Evolutionary conservation across 2,113 vertebrate genomes (phyloP).

Genomic region (Triplophysa siluroides): DNA sequence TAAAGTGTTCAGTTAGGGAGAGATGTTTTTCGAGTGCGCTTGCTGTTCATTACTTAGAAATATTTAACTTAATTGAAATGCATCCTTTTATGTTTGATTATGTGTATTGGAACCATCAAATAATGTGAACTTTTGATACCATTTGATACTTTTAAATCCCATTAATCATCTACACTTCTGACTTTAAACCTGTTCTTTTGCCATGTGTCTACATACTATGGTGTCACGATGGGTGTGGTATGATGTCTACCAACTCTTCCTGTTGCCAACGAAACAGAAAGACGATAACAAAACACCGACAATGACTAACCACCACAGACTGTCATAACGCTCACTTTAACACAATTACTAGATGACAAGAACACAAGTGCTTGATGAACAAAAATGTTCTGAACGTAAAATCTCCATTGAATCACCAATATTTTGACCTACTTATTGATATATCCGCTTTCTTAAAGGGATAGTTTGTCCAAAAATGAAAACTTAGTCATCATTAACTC

Average conservation of each 20-base stretch:
- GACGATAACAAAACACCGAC: slow-evolving; percentile 8
- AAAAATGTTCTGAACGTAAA: slow-evolving; percentile 9
- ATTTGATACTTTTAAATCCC: too few relatives aligned
- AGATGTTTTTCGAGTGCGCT: too few relatives aligned
- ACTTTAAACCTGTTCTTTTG: slow-evolving; percentile 23
- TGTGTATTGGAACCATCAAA: too few relatives aligned
- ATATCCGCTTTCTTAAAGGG: not conserved
- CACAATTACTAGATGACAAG: not conserved
- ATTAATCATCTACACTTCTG: not conserved
- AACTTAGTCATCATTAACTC: too few relatives aligned
- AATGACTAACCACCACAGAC: slow-evolving; percentile 2
- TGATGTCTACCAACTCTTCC: slow-evolving; percentile 29
- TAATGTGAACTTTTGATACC: too few relatives aligned
- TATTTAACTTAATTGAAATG: too few relatives aligned
- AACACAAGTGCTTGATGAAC: not conserved
- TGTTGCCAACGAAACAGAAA: slow-evolving; percentile 11
- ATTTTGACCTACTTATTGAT: not conserved
- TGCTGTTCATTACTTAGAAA: too few relatives aligned
- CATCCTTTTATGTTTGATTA: too few relatives aligned
- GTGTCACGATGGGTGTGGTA: slow-evolving; percentile 26
- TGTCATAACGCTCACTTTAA: slow-evolving; percentile 6
- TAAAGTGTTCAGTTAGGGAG: too few relatives aligned
- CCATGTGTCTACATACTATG: not conserved
- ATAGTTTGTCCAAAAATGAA: not conserved
- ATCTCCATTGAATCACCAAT: not conserved